Base-by-base conservation (phyloP, 2,888 invertebrate species). In the Monopis laevigella region DNA sequence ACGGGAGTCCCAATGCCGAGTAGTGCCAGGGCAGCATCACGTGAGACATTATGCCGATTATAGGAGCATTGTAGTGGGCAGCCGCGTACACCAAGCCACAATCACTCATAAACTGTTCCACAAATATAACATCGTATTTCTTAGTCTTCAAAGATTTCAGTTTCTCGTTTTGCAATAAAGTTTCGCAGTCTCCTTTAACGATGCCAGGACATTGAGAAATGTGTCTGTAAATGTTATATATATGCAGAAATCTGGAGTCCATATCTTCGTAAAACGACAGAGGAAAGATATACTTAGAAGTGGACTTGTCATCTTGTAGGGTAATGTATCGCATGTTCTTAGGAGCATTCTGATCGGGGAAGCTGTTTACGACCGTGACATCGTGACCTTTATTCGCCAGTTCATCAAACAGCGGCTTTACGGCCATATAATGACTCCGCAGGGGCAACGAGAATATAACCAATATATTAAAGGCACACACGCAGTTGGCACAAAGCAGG, bases 351-450 rank as follows among this genome's bases (percentile, higher is more conserved):
- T 63, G 55, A 40, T 70, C 65, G 1, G 85, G 83, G 47, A 82
- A 87, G 53, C 84, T 82, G 8, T 85, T 86, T 5, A 88, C 67
- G 7, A 88, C 85, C 1, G 87, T 87, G 0, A 89, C 62, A 5
- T 83, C 67, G 48, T 89, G 88, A 0, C 87, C 88, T 7, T 78
- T 71, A 11, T 55, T 53, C 0, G 84, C 84, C 34, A 89, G 55
- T 45, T 82, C 84, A 8, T 71, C 74, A 27, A 88, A 62, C 8
- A 88, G 59, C 0, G 82, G 77, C 45, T 81, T 67, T 48, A 85
- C 86, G 1, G 87, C 84, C 52, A 83, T 80, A 49, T 86, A 88
- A 55, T 89, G 89, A 46, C 88, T 88, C 43, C 78, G 80, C 0
- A 86, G 82, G 0, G 82, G 77, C 49, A 86, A 68, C 0, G 84